These are phyloP conservation scores for Carassius gibelio DNA, from an alignment of 2,113 vertebrate genomes.

Conservation along the genomic window DNA sequence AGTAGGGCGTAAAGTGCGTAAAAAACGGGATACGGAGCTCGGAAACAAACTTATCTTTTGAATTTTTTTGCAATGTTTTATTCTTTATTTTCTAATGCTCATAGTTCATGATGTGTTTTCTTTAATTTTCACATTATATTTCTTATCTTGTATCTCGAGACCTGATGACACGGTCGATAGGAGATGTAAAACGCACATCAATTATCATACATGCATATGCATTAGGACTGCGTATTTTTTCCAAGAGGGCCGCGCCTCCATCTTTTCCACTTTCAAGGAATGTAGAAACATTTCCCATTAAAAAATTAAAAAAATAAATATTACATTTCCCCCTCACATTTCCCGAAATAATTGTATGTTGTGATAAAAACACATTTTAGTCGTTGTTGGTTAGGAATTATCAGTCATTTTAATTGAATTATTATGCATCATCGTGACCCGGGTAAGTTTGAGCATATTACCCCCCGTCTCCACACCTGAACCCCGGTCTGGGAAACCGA, in stretches of 20 bases:
- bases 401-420: slow-evolving; percentile 23
- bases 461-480: slow-evolving; percentile 70
- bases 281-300: slow-evolving; percentile 8
- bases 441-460: slow-evolving; percentile 62
- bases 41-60: slow-evolving; percentile 70
- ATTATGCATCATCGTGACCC: slow-evolving; percentile 38
- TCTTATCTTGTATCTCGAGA: slow-evolving; percentile 23
- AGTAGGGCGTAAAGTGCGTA: slow-evolving; percentile 77
- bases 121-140: not conserved
- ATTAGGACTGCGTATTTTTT: slow-evolving; percentile 80
- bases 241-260: slow-evolving; percentile 71
- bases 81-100: slow-evolving; percentile 42
- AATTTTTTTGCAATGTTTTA: slow-evolving; percentile 61
- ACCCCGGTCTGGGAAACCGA: slow-evolving; percentile 56
- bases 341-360: not conserved
- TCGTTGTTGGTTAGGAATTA: slow-evolving; percentile 21
- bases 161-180: slow-evolving; percentile 23
- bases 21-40: slow-evolving; percentile 72
- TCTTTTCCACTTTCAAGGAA: slow-evolving; percentile 61
- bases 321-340: not conserved
- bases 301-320: not conserved
- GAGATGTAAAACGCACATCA: slow-evolving; percentile 54
- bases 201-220: slow-evolving; percentile 77
- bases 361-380: not conserved
- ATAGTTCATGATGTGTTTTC: not conserved